phyloP scores from a whole-genome alignment of 2,888 invertebrate genomes.

The Dryomyza anilis region DNA sequence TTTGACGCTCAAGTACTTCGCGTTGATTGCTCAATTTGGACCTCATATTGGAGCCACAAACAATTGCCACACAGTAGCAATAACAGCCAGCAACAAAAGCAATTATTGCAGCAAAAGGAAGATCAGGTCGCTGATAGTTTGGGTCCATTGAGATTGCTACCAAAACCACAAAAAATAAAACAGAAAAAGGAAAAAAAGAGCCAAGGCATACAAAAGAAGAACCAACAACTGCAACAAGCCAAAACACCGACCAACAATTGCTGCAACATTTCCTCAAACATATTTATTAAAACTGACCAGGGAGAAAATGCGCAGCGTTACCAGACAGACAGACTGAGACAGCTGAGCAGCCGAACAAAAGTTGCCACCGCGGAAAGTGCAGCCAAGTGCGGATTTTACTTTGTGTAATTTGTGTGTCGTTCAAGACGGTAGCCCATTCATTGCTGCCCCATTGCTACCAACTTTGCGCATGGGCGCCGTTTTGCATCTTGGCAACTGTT shows the following conservation, averaged over 20 bases:
- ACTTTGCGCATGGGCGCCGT: slow-evolving; percentile 5
- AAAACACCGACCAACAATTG: too few relatives aligned
- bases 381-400: too few relatives aligned
- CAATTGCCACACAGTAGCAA: background rate
- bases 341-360: background rate
- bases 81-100: background rate
- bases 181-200: slow-evolving; percentile 3
- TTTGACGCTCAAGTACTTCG: too few relatives aligned
- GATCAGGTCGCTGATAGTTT: slow-evolving; percentile 25
- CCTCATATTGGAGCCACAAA: background rate
- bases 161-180: background rate
- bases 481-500: background rate
- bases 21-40: too few relatives aligned
- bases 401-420: too few relatives aligned
- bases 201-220: background rate
- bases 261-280: slow-evolving; percentile 58
- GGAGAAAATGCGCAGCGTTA: slow-evolving; percentile 41
- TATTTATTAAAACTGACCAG: slow-evolving; percentile 58
- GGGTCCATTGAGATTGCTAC: slow-evolving; percentile 14
- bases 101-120: background rate
- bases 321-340: background rate
- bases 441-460: background rate
- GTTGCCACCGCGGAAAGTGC: background rate
- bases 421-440: too few relatives aligned
- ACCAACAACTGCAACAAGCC: slow-evolving; percentile 30